A percentile compares a stretch with the other conserved stretches of the same genome.
Evolutionary conservation across 2,888 invertebrate genomes (phyloP).

Genomic region (Hanleya hanleyi): DNA sequence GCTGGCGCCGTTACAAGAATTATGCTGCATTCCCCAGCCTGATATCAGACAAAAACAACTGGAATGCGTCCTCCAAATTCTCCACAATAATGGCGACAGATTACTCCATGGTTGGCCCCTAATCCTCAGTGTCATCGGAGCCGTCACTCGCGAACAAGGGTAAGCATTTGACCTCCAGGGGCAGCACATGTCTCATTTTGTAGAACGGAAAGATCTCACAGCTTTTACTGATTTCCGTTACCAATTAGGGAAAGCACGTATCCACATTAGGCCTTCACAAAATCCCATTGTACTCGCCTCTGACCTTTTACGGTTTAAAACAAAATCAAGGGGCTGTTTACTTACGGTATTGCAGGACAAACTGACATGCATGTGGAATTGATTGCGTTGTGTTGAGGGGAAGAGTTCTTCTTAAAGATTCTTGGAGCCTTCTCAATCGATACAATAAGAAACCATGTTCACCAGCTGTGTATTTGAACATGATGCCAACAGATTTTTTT

Average conservation of each 20-base stretch:
- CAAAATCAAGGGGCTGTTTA: too few relatives aligned
- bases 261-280: too few relatives aligned
- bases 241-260: too few relatives aligned
- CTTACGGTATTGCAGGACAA: too few relatives aligned
- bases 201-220: neutral
- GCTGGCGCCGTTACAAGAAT: conserved; percentile 91
- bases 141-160: conserved; percentile 94
- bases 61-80: conserved; percentile 92
- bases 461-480: too few relatives aligned
- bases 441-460: too few relatives aligned
- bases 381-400: too few relatives aligned
- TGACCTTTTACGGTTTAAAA: too few relatives aligned
- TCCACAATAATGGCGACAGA: conserved; percentile 94
- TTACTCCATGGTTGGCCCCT: conserved; percentile 96
- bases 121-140: conserved; percentile 95
- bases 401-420: too few relatives aligned
- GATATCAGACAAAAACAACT: conserved; percentile 96
- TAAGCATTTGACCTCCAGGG: conserved; percentile 64
- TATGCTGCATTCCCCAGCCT: conserved; percentile 90
- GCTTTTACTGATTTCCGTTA: neutral
- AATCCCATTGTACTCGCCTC: too few relatives aligned
- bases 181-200: neutral
- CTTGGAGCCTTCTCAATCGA: too few relatives aligned
- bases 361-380: neutral
- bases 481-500: too few relatives aligned